Evolutionary conservation across 2,888 invertebrate species (phyloP).

Genomic region (Scaptomyza flava): DNA sequence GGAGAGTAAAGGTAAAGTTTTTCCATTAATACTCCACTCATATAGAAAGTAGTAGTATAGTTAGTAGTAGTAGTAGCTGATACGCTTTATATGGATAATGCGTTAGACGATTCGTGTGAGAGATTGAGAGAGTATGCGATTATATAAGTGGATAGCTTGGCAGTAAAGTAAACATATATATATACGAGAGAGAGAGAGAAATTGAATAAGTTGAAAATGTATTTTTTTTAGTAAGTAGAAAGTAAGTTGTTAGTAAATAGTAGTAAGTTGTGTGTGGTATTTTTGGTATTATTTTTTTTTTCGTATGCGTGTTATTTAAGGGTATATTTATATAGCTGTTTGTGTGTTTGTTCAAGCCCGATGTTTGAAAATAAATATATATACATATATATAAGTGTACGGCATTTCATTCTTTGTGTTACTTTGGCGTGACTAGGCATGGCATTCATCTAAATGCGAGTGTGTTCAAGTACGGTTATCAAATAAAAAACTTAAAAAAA

Average conservation of each 20-base stretch:
- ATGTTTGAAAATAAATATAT: conserved; percentile 1
- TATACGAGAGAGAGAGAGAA: conserved; percentile 21
- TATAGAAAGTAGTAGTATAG: conserved; percentile 17
- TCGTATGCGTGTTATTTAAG: background rate
- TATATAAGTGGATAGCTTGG: conserved; percentile 29
- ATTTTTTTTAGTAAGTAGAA: conserved; percentile 22
- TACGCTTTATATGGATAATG: conserved; percentile 52
- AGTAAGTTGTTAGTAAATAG: conserved; percentile 17
- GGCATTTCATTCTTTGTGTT: conserved; percentile 33
- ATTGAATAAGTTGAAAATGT: conserved; percentile 60
- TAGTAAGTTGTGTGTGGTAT: conserved; percentile 2
- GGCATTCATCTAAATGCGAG: conserved; percentile 50
- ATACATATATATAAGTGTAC: conserved; percentile 9
- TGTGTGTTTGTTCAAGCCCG: background rate
- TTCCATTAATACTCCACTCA: conserved; percentile 66
- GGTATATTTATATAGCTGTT: background rate
- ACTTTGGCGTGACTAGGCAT: conserved; percentile 48
- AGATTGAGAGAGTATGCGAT: conserved; percentile 17
- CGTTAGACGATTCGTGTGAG: conserved; percentile 33
- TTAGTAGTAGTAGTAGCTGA: conserved; percentile 22
- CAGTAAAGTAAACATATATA: conserved; percentile 28
- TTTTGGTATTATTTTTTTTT: no score
- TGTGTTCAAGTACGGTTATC: conserved; percentile 27
- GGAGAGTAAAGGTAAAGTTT: conserved; percentile 68
- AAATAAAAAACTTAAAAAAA: conserved; percentile 24